A percentile compares a stretch with the other conserved stretches of the same genome.
Evolutionary conservation across 2,888 invertebrate genomes (phyloP).

Genomic region (Ornithoptera alexandrae): DNA sequence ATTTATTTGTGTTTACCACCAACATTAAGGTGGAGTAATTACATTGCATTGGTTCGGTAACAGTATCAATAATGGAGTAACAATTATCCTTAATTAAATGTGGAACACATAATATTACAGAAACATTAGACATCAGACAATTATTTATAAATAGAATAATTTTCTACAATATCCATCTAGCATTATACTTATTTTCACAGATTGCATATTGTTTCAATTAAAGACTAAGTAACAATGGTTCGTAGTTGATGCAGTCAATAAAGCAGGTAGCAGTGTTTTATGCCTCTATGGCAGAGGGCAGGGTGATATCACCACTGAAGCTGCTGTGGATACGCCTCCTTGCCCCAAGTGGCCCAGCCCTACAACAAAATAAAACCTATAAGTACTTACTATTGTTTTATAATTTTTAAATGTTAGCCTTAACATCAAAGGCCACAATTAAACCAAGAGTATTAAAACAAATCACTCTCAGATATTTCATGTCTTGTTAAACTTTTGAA

Average conservation of each 20-base stretch:
- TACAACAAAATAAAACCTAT: constrained; percentile 46
- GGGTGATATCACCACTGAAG: constrained; percentile 79
- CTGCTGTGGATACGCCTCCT: constrained; percentile 80
- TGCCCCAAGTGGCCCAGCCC: constrained; percentile 85
- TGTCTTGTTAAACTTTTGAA: background rate
- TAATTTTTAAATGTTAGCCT: no score
- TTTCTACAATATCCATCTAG: constrained; percentile 80
- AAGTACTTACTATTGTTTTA: no score
- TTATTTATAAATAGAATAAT: constrained; percentile 81
- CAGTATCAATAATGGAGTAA: constrained; percentile 80
- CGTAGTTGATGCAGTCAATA: constrained; percentile 81
- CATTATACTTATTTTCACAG: constrained; percentile 83
- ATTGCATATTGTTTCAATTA: constrained; percentile 84
- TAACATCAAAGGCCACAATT: no score
- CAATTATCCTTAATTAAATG: constrained; percentile 80
- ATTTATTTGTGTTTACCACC: constrained; percentile 80
- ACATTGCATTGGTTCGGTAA: constrained; percentile 82
- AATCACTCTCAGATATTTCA: background rate
- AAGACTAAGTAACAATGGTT: constrained; percentile 82
- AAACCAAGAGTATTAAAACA: background rate
- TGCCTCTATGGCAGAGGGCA: constrained; percentile 76
- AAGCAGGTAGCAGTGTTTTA: constrained; percentile 81
- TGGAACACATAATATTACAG: constrained; percentile 84
- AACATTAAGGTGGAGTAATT: constrained; percentile 82
- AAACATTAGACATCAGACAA: constrained; percentile 80